These are phyloP conservation scores for Leptodactylus fallax DNA, from an alignment of 2,797 vertebrate species.

Conservation along the genomic window DNA sequence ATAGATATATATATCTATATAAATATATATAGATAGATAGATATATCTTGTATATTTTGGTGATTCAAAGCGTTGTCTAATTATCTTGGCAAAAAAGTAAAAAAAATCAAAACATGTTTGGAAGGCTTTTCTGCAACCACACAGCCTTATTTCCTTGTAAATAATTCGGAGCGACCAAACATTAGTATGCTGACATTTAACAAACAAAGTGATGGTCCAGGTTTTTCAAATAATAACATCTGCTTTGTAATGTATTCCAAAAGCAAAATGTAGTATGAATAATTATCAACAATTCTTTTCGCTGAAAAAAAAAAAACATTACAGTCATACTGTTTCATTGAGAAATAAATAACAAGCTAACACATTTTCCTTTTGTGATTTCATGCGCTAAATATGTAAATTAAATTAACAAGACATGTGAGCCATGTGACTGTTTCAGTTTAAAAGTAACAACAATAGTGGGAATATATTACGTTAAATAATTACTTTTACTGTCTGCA, in stretches of 20 bases:
- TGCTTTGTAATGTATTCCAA: constrained; percentile 50
- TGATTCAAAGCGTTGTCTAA: constrained; percentile 1
- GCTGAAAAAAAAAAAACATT: constrained; percentile 3
- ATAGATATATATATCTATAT: neutral
- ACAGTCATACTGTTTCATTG: constrained; percentile 8
- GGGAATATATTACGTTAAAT: neutral
- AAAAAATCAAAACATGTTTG: constrained; percentile 11
- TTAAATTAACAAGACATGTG: neutral
- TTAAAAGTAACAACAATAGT: neutral
- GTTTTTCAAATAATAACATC: constrained; percentile 50
- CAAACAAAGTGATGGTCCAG: constrained; percentile 54
- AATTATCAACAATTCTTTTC: constrained; percentile 33
- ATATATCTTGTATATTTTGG: neutral
- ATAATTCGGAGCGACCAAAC: constrained; percentile 53
- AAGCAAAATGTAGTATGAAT: neutral
- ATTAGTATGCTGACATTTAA: constrained; percentile 47
- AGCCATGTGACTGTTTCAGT: neutral
- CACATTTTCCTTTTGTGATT: neutral
- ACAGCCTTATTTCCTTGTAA: constrained; percentile 34
- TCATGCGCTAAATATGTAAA: constrained; percentile 9
- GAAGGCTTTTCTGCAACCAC: constrained; percentile 5
- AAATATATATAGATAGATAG: no score
- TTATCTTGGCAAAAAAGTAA: constrained; percentile 33
- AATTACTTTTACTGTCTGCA: neutral
- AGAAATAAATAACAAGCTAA: constrained; percentile 17